Conservation (phyloP, 2,888 invertebrate genomes). For the Drosophila anomelani region DNA sequence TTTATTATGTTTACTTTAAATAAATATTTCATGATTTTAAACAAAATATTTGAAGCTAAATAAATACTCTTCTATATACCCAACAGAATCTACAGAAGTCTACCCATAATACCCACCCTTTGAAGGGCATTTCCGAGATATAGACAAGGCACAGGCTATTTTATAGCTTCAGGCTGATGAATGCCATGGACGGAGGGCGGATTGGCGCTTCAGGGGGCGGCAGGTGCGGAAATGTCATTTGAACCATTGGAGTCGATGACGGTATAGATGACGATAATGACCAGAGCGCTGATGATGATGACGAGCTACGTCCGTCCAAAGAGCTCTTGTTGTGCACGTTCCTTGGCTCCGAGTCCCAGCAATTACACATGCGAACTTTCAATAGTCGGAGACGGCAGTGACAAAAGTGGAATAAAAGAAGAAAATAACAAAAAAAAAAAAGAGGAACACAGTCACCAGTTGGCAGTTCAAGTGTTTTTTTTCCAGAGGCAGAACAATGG, state of each 20-base stretch:
- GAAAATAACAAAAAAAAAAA: not conserved
- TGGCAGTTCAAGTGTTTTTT: conserved; percentile 70
- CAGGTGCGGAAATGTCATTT: conserved; percentile 53
- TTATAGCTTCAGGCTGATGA: conserved; percentile 47
- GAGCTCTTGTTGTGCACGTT: conserved; percentile 71
- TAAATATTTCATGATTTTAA: not conserved
- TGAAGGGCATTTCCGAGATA: conserved; percentile 16
- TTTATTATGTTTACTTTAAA: too few relatives aligned
- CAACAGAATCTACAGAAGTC: not conserved
- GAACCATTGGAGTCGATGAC: conserved; percentile 46
- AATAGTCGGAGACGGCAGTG: conserved; percentile 32
- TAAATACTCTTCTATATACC: not conserved
- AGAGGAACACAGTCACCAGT: conserved; percentile 52
- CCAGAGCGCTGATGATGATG: conserved; percentile 46
- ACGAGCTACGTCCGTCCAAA: conserved; percentile 62
- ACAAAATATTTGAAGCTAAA: not conserved
- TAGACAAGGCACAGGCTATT: conserved; percentile 65
- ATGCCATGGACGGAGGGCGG: conserved; percentile 8
- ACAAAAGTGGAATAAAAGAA: conserved; percentile 16
- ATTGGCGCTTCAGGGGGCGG: not conserved
- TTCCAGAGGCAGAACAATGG: conserved; percentile 46
- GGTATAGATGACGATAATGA: conserved; percentile 55
- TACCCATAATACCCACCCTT: not conserved
- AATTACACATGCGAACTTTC: conserved; percentile 42
- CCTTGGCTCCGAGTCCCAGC: conserved; percentile 35